phyloP scores from a whole-genome alignment of 2,888 invertebrate genomes.

The Conus canariensis region DNA sequence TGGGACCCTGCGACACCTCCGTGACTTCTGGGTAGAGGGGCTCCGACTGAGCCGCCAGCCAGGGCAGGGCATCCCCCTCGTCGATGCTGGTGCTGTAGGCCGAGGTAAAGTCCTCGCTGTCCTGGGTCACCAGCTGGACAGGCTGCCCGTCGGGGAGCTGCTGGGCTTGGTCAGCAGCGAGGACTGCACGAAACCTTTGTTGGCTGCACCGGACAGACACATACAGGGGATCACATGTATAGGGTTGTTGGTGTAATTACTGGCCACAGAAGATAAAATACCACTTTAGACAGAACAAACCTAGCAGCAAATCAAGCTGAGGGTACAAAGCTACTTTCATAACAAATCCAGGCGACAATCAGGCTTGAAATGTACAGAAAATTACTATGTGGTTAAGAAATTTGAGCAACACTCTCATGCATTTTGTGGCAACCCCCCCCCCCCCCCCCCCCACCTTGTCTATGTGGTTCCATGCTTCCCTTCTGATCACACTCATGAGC shows the following conservation, averaged over 20 bases:
- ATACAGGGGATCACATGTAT: neutral
- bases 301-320: no score
- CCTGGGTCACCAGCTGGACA: slow-evolving; percentile 12
- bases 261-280: no score
- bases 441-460: no score
- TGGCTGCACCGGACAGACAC: slow-evolving; percentile 58
- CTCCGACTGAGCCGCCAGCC: neutral
- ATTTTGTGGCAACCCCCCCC: no score
- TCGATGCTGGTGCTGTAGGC: slow-evolving; percentile 32
- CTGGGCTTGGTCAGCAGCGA: slow-evolving; percentile 39
- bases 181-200: slow-evolving; percentile 75
- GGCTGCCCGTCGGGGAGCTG: slow-evolving; percentile 35
- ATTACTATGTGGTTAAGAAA: no score
- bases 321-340: no score
- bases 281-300: no score
- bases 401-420: no score
- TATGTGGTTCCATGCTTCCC: no score
- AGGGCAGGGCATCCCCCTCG: slow-evolving; percentile 37
- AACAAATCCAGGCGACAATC: no score
- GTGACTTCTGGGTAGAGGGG: slow-evolving; percentile 3
- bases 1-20: neutral
- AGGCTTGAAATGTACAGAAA: no score
- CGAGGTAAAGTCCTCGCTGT: slow-evolving; percentile 31
- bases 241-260: neutral
- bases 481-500: no score